These are phyloP conservation scores for Phocoena sinus DNA, from an alignment of 2,113 vertebrate genomes.

Conservation along the genomic window DNA sequence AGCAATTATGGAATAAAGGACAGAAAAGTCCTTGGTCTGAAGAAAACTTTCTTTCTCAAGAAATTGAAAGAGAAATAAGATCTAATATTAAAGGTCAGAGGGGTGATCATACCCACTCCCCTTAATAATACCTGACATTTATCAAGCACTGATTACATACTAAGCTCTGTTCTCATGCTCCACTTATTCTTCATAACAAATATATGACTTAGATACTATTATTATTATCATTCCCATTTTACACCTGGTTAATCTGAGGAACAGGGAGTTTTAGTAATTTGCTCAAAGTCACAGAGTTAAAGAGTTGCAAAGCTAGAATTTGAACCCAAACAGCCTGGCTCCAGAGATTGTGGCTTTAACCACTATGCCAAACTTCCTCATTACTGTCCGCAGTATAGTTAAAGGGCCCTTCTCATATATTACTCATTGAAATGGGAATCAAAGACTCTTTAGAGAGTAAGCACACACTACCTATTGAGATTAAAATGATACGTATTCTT, in stretches of 20 bases:
- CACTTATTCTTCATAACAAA: not conserved
- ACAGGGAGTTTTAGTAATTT: not conserved
- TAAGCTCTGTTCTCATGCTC: not conserved
- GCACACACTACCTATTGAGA: not conserved
- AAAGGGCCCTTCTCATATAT: not conserved
- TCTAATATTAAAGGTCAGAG: not conserved
- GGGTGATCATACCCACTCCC: not conserved
- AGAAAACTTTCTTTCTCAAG: not conserved
- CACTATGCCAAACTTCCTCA: not conserved
- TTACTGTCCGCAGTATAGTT: not conserved
- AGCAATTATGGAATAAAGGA: not conserved
- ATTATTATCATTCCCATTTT: not conserved
- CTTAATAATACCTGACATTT: not conserved
- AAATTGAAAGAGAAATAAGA: not conserved
- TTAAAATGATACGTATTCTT: not conserved
- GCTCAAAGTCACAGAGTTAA: not conserved
- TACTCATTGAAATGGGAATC: not conserved
- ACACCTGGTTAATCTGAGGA: not conserved
- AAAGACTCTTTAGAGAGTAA: not conserved
- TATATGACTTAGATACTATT: not conserved
- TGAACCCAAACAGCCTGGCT: not conserved
- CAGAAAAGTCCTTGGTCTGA: not conserved
- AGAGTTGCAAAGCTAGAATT: not conserved
- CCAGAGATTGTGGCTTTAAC: not conserved
- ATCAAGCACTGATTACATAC: not conserved